A percentile compares a stretch with the other conserved stretches of the same genome.
Conservation (phyloP, 2,888 invertebrate genomes). For the Tineola bisselliella region DNA sequence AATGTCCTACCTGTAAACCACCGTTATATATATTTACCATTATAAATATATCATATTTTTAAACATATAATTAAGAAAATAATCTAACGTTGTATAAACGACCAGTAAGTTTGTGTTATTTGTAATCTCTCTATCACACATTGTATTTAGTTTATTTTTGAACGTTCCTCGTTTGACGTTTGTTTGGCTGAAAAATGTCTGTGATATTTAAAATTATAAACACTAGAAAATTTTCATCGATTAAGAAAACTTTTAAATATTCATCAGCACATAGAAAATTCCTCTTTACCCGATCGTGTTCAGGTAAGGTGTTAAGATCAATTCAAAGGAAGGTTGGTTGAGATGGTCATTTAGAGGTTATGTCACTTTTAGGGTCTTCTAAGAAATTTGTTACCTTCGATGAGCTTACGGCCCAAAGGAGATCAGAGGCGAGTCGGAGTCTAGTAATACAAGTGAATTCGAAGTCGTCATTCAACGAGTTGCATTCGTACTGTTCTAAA, state of each 20-base stretch:
- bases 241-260: conserved; percentile 33
- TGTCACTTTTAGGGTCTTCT: conserved; percentile 35
- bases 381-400: conserved; percentile 47
- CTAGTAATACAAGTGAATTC: conserved; percentile 82
- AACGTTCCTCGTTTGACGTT: not conserved
- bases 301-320: conserved; percentile 31
- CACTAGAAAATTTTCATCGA: conserved; percentile 35
- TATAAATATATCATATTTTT: no score
- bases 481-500: conserved; percentile 74
- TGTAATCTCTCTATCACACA: no score
- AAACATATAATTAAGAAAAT: no score
- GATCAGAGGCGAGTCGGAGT: conserved; percentile 73
- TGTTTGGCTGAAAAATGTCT: conserved; percentile 39
- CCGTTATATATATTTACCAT: no score
- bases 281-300: conserved; percentile 32
- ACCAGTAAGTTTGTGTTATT: no score
- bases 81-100: no score
- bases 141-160: not conserved
- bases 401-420: conserved; percentile 67
- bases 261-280: conserved; percentile 34
- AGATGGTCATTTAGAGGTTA: conserved; percentile 38
- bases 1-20: no score
- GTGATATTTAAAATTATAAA: conserved; percentile 42
- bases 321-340: conserved; percentile 24
- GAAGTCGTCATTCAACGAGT: conserved; percentile 72